Evolutionary conservation across 1,140 invertebrate species (phyloP), one percentile per base, ranked within the genome.

Genomic region (Sycobia sp.): DNA sequence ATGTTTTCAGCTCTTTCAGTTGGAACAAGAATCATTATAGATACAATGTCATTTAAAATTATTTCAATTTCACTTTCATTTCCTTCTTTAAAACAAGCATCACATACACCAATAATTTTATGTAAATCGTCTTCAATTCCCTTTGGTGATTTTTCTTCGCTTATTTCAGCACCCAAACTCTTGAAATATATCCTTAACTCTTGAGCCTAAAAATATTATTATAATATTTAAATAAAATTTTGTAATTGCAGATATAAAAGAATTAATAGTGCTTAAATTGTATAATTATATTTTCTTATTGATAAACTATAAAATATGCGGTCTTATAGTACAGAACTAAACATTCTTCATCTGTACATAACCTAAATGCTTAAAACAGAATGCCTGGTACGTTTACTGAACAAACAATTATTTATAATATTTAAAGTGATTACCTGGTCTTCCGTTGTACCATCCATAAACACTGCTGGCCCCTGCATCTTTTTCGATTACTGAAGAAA

Each of bases 61-160:
- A 87, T 88, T 83, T 93, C 91, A 71, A 94, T 89, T 74, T 93
- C 91, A 32, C 76, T 74, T 80, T 93, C 91, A 75, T 89, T 89
- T 2, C 88, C 87, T 74, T 92, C 92, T 72, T 93, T 92, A 78
- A 96, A 96, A 78, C 92, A 95, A 44, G 91, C 86, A 78, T 96
- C 93, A 76, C 93, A 96, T 8, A 95, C 94, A 54, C 92, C 91
- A 73, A 97, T 95, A 67, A 97, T 95, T 81, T 97, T 94, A 75
- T 95, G 91, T 59, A 97, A 83, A 84, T 97, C 94, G 86, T 95
- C 92, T 77, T 95, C 91, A 69, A 96, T 90, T 10, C 93, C 94
- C 82, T 94, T 94, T 1, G 89, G 85, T 8, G 91, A 91, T 73
- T 93, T 93, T 75, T 96, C 93, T 73, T 93, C 91, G 3, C 93